A percentile compares a stretch with the other conserved stretches of the same genome.
phyloP scores from a whole-genome alignment of 2,888 invertebrate species.

The Hetaerina titia region DNA sequence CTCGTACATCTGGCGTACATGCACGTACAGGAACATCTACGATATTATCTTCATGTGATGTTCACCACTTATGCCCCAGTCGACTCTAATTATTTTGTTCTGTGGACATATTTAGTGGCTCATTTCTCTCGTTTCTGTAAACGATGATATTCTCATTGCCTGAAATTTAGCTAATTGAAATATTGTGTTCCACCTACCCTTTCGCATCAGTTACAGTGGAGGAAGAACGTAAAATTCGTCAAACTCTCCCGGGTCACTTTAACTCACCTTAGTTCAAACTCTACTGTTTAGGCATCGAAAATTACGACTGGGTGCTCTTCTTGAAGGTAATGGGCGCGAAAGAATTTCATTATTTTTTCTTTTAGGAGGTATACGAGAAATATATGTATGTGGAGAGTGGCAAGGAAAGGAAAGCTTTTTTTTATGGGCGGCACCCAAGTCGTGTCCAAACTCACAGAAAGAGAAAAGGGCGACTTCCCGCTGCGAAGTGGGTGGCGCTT shows the following conservation, averaged over 20 bases:
- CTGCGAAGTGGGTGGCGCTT: slow-evolving; percentile 60
- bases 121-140: too few relatives aligned
- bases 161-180: too few relatives aligned
- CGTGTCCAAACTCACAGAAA: slow-evolving; percentile 49
- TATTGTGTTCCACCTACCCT: too few relatives aligned
- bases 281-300: background rate
- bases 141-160: too few relatives aligned
- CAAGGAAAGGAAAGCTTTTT: background rate
- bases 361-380: background rate
- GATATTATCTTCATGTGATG: too few relatives aligned
- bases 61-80: too few relatives aligned
- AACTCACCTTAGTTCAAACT: background rate
- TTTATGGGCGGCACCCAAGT: slow-evolving; percentile 50
- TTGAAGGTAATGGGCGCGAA: background rate
- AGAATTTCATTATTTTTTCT: background rate
- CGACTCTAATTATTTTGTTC: too few relatives aligned
- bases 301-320: background rate
- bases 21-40: too few relatives aligned
- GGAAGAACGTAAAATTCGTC: background rate
- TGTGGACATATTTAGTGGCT: too few relatives aligned
- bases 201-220: background rate
- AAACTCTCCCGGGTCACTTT: background rate
- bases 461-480: slow-evolving; percentile 44
- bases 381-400: background rate
- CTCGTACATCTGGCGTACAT: too few relatives aligned